Percentiles rank a stretch among this genome's conserved stretches.
phyloP scores from a whole-genome alignment of 2,113 vertebrate genomes.

The Nanorana parkeri region DNA sequence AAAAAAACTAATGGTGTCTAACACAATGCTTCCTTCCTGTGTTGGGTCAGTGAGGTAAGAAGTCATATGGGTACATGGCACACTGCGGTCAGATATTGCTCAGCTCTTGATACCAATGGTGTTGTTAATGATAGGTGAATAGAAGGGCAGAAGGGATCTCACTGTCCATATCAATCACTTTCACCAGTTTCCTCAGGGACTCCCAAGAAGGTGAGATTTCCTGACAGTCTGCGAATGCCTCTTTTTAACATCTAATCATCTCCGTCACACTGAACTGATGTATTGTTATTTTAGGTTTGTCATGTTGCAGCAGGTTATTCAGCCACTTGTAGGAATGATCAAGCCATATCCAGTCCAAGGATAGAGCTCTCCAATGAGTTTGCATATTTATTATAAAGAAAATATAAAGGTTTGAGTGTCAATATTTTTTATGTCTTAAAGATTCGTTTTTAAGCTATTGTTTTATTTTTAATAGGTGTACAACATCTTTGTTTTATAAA shows the following conservation, averaged over 20 bases:
- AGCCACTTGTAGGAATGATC: background rate
- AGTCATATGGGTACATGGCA: conserved; percentile 33
- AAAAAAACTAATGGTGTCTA: conserved; percentile 15
- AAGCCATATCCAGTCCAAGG: too few species aligned
- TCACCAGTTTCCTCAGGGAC: conserved; percentile 22
- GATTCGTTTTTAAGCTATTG: too few species aligned
- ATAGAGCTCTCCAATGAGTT: too few species aligned
- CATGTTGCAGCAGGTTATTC: background rate
- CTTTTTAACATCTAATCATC: conserved; percentile 30
- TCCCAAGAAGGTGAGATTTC: conserved; percentile 8
- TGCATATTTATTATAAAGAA: too few species aligned
- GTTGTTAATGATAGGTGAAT: conserved; percentile 54
- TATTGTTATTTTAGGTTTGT: conserved; percentile 6
- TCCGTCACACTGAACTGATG: background rate
- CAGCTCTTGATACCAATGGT: conserved; percentile 18
- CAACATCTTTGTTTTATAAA: too few species aligned
- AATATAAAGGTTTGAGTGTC: too few species aligned
- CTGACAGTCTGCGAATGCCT: conserved; percentile 26
- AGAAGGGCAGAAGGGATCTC: conserved; percentile 31
- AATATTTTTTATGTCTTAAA: too few species aligned
- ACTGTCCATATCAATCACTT: conserved; percentile 52
- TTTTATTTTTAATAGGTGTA: too few species aligned
- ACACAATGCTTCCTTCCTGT: background rate
- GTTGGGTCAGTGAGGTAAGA: background rate
- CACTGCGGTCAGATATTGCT: conserved; percentile 10